Evolutionary conservation across 1,140 invertebrate genomes (phyloP), one percentile per base, ranked within the genome.

Genomic region (Asbolus verrucosus): DNA sequence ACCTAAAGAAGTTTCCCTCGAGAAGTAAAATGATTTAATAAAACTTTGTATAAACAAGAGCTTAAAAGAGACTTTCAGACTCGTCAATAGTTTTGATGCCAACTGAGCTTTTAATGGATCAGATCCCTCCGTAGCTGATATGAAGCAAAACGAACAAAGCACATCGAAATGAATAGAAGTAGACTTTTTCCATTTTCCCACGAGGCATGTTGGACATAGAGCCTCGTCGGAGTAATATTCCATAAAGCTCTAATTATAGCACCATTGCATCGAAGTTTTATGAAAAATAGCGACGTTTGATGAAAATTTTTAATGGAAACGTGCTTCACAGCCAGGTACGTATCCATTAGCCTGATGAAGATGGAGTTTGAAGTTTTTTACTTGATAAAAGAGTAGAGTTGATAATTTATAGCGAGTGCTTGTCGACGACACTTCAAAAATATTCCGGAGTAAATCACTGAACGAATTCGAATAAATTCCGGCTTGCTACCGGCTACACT

Each of bases 251-350:
- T 54, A 54, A 54, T 54, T 54, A 27, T 11, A 46, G 18, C 11
- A 46, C 18, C 41, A n/a, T n/a, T n/a, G n/a, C 41, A 19, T n/a
- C 46, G 46, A 13, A 54, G 21, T 27, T 54, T 14, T n/a, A n/a
- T 27, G 13, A 13, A 30, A 54, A 46, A 16, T 27, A 54, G 46
- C 11, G 18, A 19, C n/a, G n/a, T n/a, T n/a, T n/a, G n/a, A n/a
- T 63, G 61, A 41, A 63, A 63, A 41, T 19, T 41, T 63, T 41
- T 63, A 63, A 63, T 63, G 33, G 41, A 63, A 63, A 63, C 39
- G 61, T 63, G 36, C 33, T 24, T 63, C 39, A 15, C 39, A 24
- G 16, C 15, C 16, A 41, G 18, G 16, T 11, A 63, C 61, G 21
- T 11, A 41, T 63, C 61, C 61, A 63, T 63, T 63, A 27, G 14